Evolutionary conservation across 1,140 invertebrate genomes (phyloP).

Genomic region (Meloidogyne chitwoodi): DNA sequence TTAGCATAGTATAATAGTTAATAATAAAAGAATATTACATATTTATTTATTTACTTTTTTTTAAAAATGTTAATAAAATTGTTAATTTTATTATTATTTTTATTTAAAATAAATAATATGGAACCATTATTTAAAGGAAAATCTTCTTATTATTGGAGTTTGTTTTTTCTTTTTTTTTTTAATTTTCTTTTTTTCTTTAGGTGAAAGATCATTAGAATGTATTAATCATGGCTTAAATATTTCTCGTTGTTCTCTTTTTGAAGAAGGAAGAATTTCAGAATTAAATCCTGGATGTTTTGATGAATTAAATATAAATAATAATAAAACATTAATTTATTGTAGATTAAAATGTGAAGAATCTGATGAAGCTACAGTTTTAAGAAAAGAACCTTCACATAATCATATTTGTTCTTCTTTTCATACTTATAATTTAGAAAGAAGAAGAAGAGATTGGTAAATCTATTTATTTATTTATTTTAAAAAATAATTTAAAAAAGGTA

Average conservation of each 20-base stretch:
- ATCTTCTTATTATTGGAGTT: slow-evolving; percentile 30
- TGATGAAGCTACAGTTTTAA: slow-evolving; percentile 37
- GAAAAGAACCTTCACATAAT: slow-evolving; percentile 28
- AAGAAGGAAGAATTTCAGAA: slow-evolving; percentile 40
- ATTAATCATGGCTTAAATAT: slow-evolving; percentile 44
- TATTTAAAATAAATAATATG: background rate
- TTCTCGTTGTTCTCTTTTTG: slow-evolving; percentile 37
- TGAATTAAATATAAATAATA: slow-evolving; percentile 44
- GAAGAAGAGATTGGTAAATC: slow-evolving; percentile 46
- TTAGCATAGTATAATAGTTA: no score
- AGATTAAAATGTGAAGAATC: slow-evolving; percentile 54
- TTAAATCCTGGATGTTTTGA: slow-evolving; percentile 51
- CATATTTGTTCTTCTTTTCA: slow-evolving; percentile 43
- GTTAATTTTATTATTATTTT: no score
- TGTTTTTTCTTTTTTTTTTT: slow-evolving; percentile 11
- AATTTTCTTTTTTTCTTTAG: slow-evolving; percentile 15
- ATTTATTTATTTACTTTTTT: no score
- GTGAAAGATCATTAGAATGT: slow-evolving; percentile 35
- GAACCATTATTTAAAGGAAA: background rate
- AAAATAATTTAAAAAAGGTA: slow-evolving; percentile 37
- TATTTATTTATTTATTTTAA: background rate
- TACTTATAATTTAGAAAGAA: slow-evolving; percentile 51
- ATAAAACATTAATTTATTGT: slow-evolving; percentile 52
- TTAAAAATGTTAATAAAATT: background rate
- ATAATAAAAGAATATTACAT: background rate